Base-by-base conservation (phyloP, 2,797 vertebrate genomes). In the Myioborus miniatus region DNA sequence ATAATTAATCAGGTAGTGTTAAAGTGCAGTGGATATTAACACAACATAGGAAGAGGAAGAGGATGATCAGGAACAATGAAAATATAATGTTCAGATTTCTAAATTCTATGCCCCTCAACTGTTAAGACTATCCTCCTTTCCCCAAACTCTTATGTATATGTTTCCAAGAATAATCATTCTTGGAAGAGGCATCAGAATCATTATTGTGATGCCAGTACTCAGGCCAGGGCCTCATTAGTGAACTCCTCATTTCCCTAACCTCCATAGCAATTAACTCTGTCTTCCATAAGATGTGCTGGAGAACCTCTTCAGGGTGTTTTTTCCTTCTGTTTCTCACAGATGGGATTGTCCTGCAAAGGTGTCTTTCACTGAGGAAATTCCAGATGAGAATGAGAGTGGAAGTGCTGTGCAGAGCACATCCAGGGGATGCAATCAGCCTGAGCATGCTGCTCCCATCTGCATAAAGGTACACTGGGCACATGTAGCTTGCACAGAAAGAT, bases 371-470 rank as follows among this genome's bases (percentile, higher is more conserved):
- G 41, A 74, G 41, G 15, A 87, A 64, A 67, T 60, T 34, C n/a
- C 52, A 83, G 23, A 56, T 49, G 50, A 80, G 72, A 85, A 59
- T 30, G 56, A 22, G n/a, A 78, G 12, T 22, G 15, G 34, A 62
- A 67, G 17, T 18, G 7, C 5, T 59, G 29, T 41, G 29, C 16
- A 41, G 29, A 36, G 14, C 8, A 9, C 0, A 0, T 64, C 29
- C 21, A 37, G 18, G 8, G 8, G 11, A 14, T 22, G 13, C 11
- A 19, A 46, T 58, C 30, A 36, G 27, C 20, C 29, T 46, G 21
- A 11, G 7, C 11, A 15, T 47, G 22, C 30, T 24, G 17, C 24
- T 65, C 6, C 9, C 1, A 0, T 53, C 26, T 4, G 1, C 17
- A 41, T 26, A 62, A 72, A 63, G 7, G 36, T 10, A 9, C 27